Evolutionary conservation across 2,888 invertebrate species (phyloP).

Genomic region (Noctua janthina): DNA sequence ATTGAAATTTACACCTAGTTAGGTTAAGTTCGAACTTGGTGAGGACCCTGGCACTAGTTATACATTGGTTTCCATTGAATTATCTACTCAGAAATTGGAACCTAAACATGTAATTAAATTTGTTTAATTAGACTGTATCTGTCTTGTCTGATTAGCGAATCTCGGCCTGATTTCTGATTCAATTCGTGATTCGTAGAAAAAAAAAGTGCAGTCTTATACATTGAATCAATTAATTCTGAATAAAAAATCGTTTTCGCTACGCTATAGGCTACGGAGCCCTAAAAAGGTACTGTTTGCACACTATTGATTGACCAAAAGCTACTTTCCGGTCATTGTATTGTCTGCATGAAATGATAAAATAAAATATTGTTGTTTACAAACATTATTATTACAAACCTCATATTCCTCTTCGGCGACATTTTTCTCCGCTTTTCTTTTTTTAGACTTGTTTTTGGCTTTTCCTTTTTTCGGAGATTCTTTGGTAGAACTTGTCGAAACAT

Average conservation of each 20-base stretch:
- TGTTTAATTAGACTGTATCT: no score
- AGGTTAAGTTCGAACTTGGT: not conserved
- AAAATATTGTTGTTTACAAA: conserved; percentile 48
- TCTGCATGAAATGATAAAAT: not conserved
- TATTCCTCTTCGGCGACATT: conserved; percentile 84
- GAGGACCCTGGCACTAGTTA: not conserved
- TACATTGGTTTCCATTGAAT: not conserved
- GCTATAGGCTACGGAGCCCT: not conserved
- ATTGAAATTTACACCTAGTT: not conserved
- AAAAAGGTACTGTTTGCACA: not conserved
- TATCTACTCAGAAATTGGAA: not conserved
- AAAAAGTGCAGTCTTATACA: not conserved
- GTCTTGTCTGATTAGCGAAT: not conserved
- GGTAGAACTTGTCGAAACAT: conserved; percentile 69
- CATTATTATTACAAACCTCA: conserved; percentile 82
- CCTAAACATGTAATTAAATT: not conserved
- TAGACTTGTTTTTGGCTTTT: conserved; percentile 75
- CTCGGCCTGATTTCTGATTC: not conserved
- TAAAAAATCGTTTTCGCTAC: not conserved
- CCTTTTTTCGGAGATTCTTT: conserved; percentile 73
- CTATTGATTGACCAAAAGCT: not conserved
- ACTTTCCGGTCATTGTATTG: not conserved
- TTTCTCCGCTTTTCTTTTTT: conserved; percentile 82
- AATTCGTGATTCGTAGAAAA: not conserved
- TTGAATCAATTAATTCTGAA: not conserved